Evolutionary conservation across 2,888 invertebrate genomes (phyloP), one percentile per base, ranked within the genome.

Genomic region (Sesia apiformis): DNA sequence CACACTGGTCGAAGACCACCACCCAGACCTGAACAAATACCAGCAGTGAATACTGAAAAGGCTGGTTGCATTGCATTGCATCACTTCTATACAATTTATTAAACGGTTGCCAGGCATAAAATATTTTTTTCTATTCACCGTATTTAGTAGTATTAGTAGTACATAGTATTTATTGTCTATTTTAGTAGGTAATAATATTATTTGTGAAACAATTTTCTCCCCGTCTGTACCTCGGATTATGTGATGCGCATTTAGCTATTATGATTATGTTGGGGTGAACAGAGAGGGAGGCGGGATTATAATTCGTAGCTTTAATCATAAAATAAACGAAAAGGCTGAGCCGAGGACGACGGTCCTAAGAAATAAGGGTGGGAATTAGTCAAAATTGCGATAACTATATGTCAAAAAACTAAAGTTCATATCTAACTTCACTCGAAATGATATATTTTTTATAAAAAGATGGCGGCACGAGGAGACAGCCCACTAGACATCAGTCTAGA

Each of bases 241-340:
- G 70, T 69, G 69, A 61, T 61, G 70, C 74, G 76, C 78, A 79
- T 77, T 80, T 75, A 78, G 77, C 69, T 63, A 64, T 67, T 63
- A 68, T 72, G 72, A 72, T 72, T 69, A 72, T 65, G 59, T 60
- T 59, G 62, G 52, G 60, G 62, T 53, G 57, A 57, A 56, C 60
- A 40, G 49, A 54, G 53, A 57, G 55, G 62, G 63, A 55, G 57
- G 57, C 51, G 52, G 62, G 57, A 57, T 58, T 58, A 62, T 60
- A 58, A 63, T 66, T 62, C 63, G 61, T 60, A 60, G 59, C 53
- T 46, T 56, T 62, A 61, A 61, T 64, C 59, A 60, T 43, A 55
- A 46, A 46, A 46, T 46, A 23, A 23, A n/a, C 23, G 8, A 46
- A 46, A 46, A 46, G 46, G 46, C 46, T 8, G 8, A 23, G n/a